Base-by-base conservation (phyloP, 2,113 vertebrate species). In the Urocynchramus pylzowi region DNA sequence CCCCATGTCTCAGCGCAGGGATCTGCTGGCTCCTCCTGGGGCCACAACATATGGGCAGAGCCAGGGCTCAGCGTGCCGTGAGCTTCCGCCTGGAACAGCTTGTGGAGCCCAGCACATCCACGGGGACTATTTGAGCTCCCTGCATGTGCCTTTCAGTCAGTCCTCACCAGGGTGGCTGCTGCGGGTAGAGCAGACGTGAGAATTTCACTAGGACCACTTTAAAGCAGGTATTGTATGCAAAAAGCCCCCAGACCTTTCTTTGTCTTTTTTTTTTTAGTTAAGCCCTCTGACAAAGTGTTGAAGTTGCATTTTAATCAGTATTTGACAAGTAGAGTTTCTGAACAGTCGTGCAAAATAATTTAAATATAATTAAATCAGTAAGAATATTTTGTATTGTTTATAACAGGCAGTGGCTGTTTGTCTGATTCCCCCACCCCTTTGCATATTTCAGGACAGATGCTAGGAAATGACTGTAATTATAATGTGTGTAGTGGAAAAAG, bases 211-310 rank as follows among this genome's bases (percentile, higher is more conserved):
- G 85, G 93, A 92, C 10, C 87, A 37, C 90, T 94, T 80, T 64
- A 89, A 96, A 96, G 50, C 75, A 96, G 96, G 95, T 95, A 93
- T 49, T 65, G 84, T 87, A 69, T 44, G n/a, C 30, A 41, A 63
- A 61, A 73, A 26, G 26, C 52, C 30, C 16, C 68, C 15, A 59
- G 33, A 37, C 31, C 27, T 84, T 52, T 68, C 22, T 89, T 93
- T 95, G 71, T 45, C 16, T 93, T 53, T 35, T 47, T 37, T 59
- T 42, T 75, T 63, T 53, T 3, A 31, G 8, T 67, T 91, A 60
- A 90, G 42, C 23, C 87, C 22, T 89, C 54, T 87, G 47, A 60
- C 31, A 50, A 80, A 65, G 5, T 27, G 56, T 50, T 82, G 41
- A 47, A 79, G 42, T 50, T 83, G 57, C 31, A 65, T 94, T 69